Base-by-base conservation (phyloP, 2,797 vertebrate species). In the Spondyliosoma cantharus region DNA sequence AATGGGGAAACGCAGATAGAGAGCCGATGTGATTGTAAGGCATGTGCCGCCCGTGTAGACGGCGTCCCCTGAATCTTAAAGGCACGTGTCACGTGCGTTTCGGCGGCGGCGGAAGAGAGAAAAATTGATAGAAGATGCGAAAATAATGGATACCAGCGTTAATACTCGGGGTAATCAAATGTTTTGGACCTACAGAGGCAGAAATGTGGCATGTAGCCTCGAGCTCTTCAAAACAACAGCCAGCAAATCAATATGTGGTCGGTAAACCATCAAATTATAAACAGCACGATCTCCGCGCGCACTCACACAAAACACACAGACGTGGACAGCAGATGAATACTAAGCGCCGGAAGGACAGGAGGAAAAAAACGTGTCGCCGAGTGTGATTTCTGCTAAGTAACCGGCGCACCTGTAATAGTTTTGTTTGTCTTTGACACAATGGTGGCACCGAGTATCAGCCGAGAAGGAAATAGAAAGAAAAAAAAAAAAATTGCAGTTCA, bases 261-360 rank as follows among this genome's bases (percentile, higher is more conserved):
- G 43, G 76, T 85, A 93, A 93, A 89, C 70, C 79, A 84, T 90
- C 80, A 90, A 90, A 91, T 90, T 90, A 82, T 81, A 80, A 88
- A 84, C 84, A 85, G 74, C 66, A 56, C 24, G 22, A 70, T 85
- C 64, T 81, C 69, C 37, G 37, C 80, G 56, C 48, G 46, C 70
- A 50, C n/a, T 11, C 62, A 59, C 49, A 60, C n/a, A 24, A 37
- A 22, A 50, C 24, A 48, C 6, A 24, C 46, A 67, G 22, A 32
- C 8, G 52, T 76, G 60, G 83, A 78, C 66, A 78, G 75, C 32
- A 76, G 62, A 76, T 59, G 71, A 83, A 85, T 71, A 71, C 73
- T 74, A 83, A 87, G 57, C 17, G 14, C 53, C 24, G 45, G 74
- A 66, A 79, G 25, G 62, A 78, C 43, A 45, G 80, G n/a, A 74